Base-by-base conservation (phyloP, 2,888 invertebrate species). In the Ennomos quercinarius region DNA sequence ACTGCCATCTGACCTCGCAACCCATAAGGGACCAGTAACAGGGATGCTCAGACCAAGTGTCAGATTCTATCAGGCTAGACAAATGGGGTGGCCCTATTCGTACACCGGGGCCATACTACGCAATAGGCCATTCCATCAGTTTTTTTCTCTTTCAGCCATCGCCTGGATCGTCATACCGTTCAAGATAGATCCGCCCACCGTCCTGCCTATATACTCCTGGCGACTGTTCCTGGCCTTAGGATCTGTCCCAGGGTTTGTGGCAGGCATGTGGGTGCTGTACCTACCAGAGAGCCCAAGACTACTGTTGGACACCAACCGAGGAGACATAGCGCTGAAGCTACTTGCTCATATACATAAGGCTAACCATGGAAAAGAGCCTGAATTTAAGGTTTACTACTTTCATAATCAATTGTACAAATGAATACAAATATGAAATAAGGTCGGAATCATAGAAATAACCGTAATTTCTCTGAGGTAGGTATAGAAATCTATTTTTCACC, bases 201-300 rank as follows among this genome's bases (percentile, higher is more conserved):
- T 86, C 9, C 66, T 95, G 38, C 87, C 91, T 0, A 93, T 94
- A 58, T 93, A 94, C 75, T 95, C 96, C n/a, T 96, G 96, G 96
- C 87, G 96, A 39, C 79, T 96, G 27, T 95, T 95, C 75, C 81
- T 96, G 10, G 93, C 95, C 0, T 70, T 95, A n/a, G 93, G 95
- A 57, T 93, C 94, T 9, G 57, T 96, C 0, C 96, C 96, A 1
- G 94, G 95, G 40, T 83, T 96, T 13, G 64, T 95, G 0, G 93
- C 95, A 0, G 95, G 94, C 0, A 63, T 94, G 2, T 93, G 94
- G 87, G 81, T 94, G 39, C 80, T 93, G 27, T 89, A 85, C 45
- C 88, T 95, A 35, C 96, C 96, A 0, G 96, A 96, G 75, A 96
- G 95, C 72, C 96, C 96, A 0, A 93, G 95, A 68, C 93, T 95